Evolutionary conservation across 2,888 invertebrate genomes (phyloP).

Genomic region (Poecilobothrus nobilitatus): DNA sequence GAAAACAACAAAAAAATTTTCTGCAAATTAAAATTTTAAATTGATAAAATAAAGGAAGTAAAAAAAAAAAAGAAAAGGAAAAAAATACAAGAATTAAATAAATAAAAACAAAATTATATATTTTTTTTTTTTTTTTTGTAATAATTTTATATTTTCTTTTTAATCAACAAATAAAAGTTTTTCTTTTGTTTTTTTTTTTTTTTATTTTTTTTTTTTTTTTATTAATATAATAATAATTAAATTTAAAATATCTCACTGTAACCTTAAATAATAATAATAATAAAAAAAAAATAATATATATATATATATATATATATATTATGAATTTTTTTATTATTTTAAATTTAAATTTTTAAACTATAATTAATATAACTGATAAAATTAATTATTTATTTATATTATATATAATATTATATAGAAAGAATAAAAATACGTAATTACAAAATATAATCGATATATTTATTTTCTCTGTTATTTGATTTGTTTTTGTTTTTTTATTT

Average conservation of each 20-base stretch:
- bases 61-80: not conserved
- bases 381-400: not conserved
- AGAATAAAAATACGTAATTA: not conserved
- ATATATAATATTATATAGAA: not conserved
- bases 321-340: not conserved
- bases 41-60: no score
- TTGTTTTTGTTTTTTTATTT: not conserved
- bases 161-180: conserved; percentile 6
- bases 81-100: not conserved
- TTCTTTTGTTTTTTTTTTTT: not conserved
- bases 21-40: not conserved
- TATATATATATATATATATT: not conserved
- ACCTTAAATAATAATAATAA: not conserved
- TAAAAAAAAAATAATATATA: not conserved
- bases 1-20: not conserved
- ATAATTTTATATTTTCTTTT: conserved; percentile 6
- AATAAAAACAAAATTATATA: conserved; percentile 4
- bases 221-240: conserved; percentile 3
- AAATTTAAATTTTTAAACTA: not conserved
- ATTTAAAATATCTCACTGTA: conserved; percentile 6
- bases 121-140: not conserved
- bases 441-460: not conserved
- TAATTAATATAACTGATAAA: not conserved
- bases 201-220: not conserved
- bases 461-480: not conserved